These are phyloP conservation scores for Salvelinus alpinus DNA, from an alignment of 2,113 vertebrate genomes.

Conservation along the genomic window DNA sequence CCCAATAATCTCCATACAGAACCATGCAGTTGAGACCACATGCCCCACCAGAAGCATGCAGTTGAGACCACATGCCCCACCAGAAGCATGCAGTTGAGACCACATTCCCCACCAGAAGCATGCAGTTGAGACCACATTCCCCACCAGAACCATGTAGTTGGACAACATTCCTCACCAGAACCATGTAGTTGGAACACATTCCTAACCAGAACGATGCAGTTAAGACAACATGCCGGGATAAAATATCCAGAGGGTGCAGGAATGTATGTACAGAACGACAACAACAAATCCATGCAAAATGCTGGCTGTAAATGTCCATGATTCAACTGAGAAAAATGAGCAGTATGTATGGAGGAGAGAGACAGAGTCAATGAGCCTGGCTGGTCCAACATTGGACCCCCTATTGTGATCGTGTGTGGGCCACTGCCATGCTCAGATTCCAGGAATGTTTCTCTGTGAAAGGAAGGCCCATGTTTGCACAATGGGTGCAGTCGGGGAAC, in stretches of 20 bases:
- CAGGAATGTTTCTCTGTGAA: not conserved
- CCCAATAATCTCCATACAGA: constrained; percentile 35
- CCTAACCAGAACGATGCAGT: too few species aligned
- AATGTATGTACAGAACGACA: constrained; percentile 27
- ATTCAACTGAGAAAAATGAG: constrained; percentile 44
- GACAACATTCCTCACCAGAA: too few species aligned
- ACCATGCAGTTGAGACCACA: constrained; percentile 33
- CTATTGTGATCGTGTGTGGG: not conserved
- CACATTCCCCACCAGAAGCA: constrained; percentile 6
- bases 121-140: too few species aligned
- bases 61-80: constrained; percentile 10
- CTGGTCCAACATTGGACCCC: not conserved
- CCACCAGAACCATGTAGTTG: too few species aligned
- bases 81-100: constrained; percentile 26
- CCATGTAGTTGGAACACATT: too few species aligned
- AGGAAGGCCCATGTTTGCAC: not conserved
- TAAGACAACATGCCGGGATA: not conserved
- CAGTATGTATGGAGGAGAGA: constrained; percentile 31
- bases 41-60: constrained; percentile 31
- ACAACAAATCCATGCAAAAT: constrained; percentile 1
- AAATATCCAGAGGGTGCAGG: constrained; percentile 33
- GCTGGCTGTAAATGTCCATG: constrained; percentile 47
- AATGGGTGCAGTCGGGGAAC: not conserved
- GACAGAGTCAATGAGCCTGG: constrained; percentile 16
- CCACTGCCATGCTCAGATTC: not conserved